These are phyloP conservation scores for Hippopotamus amphibius DNA, from an alignment of 2,113 vertebrate species.

Conservation along the genomic window DNA sequence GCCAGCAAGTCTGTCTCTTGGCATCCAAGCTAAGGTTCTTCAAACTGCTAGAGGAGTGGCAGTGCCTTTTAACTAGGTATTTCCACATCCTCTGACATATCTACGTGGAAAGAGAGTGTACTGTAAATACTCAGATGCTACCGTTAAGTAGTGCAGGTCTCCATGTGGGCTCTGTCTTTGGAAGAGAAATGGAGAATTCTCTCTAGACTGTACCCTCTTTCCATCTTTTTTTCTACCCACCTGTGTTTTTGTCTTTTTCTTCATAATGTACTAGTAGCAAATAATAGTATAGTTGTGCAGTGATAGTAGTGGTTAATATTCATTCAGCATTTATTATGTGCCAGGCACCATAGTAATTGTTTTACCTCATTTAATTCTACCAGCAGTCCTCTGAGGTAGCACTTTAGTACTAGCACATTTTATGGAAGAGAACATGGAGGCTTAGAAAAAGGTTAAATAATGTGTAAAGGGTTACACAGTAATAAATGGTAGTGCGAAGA, in stretches of 20 bases:
- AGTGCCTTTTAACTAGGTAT: background rate
- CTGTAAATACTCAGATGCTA: background rate
- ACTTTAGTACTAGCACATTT: conserved; percentile 39
- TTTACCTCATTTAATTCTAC: conserved; percentile 54
- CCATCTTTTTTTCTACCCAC: background rate
- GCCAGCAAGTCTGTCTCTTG: background rate
- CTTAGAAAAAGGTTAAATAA: background rate
- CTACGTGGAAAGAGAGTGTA: background rate
- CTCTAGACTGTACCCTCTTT: background rate
- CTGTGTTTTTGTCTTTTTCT: background rate
- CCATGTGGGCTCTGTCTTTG: background rate
- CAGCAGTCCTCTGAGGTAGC: background rate
- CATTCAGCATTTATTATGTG: conserved; percentile 8
- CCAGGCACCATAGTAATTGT: conserved; percentile 17
- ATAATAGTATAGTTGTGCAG: background rate
- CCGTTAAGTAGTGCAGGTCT: background rate
- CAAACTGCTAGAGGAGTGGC: background rate
- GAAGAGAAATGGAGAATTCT: background rate
- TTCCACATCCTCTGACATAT: background rate
- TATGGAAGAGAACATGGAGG: conserved; percentile 33
- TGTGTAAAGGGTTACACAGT: background rate
- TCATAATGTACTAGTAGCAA: background rate
- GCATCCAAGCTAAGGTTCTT: background rate
- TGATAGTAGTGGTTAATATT: background rate
- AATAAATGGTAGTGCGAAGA: background rate